These are phyloP conservation scores for Coccyzus lansbergi DNA, from an alignment of 2,797 vertebrate species.

Conservation along the genomic window DNA sequence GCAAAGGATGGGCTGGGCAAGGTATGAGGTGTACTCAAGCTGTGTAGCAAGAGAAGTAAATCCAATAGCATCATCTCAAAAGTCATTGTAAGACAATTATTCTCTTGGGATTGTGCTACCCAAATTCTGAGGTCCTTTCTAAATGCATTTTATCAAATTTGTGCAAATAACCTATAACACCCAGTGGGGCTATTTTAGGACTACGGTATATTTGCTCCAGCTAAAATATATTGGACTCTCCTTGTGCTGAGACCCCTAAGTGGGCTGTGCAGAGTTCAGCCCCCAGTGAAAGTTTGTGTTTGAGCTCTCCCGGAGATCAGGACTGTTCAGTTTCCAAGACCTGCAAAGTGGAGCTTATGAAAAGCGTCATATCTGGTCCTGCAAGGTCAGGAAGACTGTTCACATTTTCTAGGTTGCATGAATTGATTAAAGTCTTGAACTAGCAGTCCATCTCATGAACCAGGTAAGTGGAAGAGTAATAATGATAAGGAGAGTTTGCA, in stretches of 20 bases:
- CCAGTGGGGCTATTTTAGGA: neutral
- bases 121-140: neutral
- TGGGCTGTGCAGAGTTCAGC: neutral
- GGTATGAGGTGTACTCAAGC: neutral
- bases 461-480: neutral
- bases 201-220: neutral
- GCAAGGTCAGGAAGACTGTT: neutral
- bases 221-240: no score
- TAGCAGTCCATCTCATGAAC: neutral
- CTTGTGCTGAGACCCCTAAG: neutral
- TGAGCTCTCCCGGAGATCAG: neutral
- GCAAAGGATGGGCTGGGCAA: rapidly evolving
- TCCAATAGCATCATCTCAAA: neutral
- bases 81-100: neutral
- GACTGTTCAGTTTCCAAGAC: neutral
- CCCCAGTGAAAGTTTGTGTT: neutral
- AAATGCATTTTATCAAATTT: neutral
- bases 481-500: neutral
- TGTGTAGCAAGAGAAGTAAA: neutral
- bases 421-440: neutral
- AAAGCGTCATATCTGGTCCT: neutral
- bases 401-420: neutral
- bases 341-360: neutral
- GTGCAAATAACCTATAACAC: neutral
- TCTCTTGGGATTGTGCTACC: neutral